Percentiles rank a stretch among this genome's conserved stretches.
Evolutionary conservation across 1,140 invertebrate genomes (phyloP).

Genomic region (Papilio polytes): DNA sequence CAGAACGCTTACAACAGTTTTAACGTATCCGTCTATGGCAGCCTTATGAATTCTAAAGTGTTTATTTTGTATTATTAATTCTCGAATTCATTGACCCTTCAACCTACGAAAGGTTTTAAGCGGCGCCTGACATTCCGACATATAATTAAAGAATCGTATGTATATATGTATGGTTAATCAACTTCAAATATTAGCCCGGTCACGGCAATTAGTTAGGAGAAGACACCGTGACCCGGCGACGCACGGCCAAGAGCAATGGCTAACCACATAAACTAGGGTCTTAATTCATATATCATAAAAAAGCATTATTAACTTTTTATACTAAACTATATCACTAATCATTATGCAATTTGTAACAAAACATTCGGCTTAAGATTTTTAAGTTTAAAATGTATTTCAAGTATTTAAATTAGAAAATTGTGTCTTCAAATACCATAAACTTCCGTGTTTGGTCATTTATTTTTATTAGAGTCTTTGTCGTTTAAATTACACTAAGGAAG

Average conservation of each 20-base stretch:
- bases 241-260: slow-evolving; percentile 14
- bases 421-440: no score
- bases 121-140: slow-evolving; percentile 44
- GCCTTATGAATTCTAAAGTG: not conserved
- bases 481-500: no score
- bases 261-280: not conserved
- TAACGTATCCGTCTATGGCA: no score
- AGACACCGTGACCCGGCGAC: slow-evolving; percentile 54
- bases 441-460: no score
- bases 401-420: no score
- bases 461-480: no score
- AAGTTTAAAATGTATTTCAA: no score
- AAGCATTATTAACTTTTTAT: no score
- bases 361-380: no score
- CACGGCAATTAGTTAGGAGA: slow-evolving; percentile 67
- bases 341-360: no score
- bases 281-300: not conserved
- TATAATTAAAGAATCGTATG: slow-evolving; percentile 57
- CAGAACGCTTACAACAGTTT: no score
- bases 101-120: not conserved
- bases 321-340: no score
- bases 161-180: slow-evolving; percentile 59
- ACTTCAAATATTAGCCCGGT: slow-evolving; percentile 70
- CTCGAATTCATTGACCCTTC: slow-evolving; percentile 24
- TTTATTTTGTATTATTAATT: not conserved